Conservation (phyloP, 2,113 vertebrate genomes). For the Kryptolebias marmoratus region DNA sequence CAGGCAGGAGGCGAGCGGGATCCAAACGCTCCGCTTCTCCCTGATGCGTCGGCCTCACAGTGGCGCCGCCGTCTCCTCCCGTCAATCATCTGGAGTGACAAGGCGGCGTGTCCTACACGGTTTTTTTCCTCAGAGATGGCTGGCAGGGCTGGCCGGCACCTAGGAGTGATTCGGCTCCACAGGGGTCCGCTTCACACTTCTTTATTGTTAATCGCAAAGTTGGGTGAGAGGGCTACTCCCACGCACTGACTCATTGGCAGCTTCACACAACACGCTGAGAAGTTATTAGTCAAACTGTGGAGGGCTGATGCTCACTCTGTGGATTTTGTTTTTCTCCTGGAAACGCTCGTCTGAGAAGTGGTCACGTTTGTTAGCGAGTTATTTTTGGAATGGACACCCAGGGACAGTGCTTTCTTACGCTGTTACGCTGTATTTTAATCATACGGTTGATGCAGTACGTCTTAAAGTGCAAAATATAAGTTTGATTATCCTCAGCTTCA, state of each 20-base stretch:
- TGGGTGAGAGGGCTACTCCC: constrained; percentile 67
- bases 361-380: constrained; percentile 3
- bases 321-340: constrained; percentile 17
- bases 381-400: background rate
- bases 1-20: constrained; percentile 34
- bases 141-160: constrained; percentile 42
- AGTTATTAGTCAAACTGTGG: constrained; percentile 62
- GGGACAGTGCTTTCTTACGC: background rate
- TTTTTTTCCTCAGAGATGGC: constrained; percentile 41
- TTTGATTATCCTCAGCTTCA: too few relatives aligned
- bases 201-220: constrained; percentile 68
- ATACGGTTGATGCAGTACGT: background rate
- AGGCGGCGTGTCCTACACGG: constrained; percentile 37
- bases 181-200: constrained; percentile 52
- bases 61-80: constrained; percentile 47
- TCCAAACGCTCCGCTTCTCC: constrained; percentile 51
- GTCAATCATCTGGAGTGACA: constrained; percentile 72
- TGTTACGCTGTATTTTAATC: background rate
- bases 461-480: background rate
- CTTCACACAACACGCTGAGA: constrained; percentile 48
- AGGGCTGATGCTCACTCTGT: constrained; percentile 28
- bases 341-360: constrained; percentile 32
- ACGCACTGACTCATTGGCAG: constrained; percentile 69
- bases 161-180: constrained; percentile 63
- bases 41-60: constrained; percentile 34